phyloP scores from a whole-genome alignment of 2,888 invertebrate genomes.

The Diaphora mendica region DNA sequence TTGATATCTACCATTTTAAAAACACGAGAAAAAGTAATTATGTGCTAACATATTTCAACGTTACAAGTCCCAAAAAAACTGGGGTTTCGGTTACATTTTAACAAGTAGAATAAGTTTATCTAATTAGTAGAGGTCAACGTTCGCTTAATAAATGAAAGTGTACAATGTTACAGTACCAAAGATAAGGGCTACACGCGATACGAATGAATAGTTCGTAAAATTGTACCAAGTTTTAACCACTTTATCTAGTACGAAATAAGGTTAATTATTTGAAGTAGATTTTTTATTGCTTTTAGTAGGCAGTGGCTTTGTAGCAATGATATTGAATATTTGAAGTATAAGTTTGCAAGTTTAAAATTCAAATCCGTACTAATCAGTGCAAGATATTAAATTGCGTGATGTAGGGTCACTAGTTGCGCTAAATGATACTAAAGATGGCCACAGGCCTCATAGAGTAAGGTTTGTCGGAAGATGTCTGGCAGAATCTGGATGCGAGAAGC shows the following conservation, averaged over 20 bases:
- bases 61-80: constrained; percentile 21
- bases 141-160: constrained; percentile 59
- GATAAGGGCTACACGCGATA: constrained; percentile 42
- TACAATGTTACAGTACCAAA: constrained; percentile 40
- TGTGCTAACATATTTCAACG: constrained; percentile 10
- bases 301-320: too few species aligned
- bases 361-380: background rate
- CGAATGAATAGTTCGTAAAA: constrained; percentile 13
- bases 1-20: background rate
- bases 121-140: constrained; percentile 64
- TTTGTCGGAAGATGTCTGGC: too few species aligned
- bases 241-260: background rate
- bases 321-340: too few species aligned
- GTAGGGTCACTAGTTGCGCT: background rate
- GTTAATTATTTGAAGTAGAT: background rate
- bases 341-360: background rate
- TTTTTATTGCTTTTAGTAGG: background rate
- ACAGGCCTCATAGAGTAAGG: too few species aligned
- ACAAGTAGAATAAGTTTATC: constrained; percentile 55
- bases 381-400: background rate
- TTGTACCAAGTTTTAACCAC: background rate
- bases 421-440: too few species aligned
- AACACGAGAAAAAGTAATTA: constrained; percentile 18
- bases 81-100: constrained; percentile 45
- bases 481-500: too few species aligned